Evolutionary conservation across 2,888 invertebrate species (phyloP).

Genomic region (Nysson spinosus): DNA sequence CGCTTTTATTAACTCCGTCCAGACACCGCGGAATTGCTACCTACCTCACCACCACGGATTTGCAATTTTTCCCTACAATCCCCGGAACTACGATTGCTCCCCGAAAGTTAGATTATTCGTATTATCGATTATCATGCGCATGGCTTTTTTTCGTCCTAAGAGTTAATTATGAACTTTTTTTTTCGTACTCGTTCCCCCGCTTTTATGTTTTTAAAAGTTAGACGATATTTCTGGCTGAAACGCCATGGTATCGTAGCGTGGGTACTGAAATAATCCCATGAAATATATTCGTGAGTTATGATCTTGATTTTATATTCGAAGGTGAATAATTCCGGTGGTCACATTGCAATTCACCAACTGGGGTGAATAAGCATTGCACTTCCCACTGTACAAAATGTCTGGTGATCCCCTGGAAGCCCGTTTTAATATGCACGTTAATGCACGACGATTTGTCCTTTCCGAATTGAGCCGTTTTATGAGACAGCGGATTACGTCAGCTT

Average conservation of each 20-base stretch:
- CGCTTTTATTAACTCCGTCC: conserved; percentile 54
- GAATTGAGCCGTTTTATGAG: conserved; percentile 8
- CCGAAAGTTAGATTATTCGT: not conserved
- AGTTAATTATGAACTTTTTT: not conserved
- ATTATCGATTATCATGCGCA: not conserved
- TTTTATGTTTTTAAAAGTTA: no score
- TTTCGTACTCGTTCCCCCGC: not conserved
- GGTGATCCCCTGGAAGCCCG: not conserved
- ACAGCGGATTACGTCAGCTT: not conserved
- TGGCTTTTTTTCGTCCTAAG: not conserved
- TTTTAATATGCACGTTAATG: conserved; percentile 20
- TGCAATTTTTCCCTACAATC: conserved; percentile 13
- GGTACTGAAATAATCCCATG: no score
- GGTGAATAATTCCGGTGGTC: no score
- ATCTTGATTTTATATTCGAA: no score
- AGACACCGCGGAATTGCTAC: conserved; percentile 36
- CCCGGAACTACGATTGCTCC: not conserved
- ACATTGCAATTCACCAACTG: no score
- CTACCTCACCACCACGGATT: conserved; percentile 2
- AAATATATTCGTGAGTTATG: no score
- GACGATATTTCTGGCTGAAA: no score
- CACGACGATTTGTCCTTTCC: not conserved
- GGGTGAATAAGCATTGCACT: conserved; percentile 13
- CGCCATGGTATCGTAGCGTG: no score
- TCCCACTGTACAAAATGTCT: conserved; percentile 2